Conservation (phyloP, 1,140 invertebrate species). For the Bombus soroeensis region DNA sequence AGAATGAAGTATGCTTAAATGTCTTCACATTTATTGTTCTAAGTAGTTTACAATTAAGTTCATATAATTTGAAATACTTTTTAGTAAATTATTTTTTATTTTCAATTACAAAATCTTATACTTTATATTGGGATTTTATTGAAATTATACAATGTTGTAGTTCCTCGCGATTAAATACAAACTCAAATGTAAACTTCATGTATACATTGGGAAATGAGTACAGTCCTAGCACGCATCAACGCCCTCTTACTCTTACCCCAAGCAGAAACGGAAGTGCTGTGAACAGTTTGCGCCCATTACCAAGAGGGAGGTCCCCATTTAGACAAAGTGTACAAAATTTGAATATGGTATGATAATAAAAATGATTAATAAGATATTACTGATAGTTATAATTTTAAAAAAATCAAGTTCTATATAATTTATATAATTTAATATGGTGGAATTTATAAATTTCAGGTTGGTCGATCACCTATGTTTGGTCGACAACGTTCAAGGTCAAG, state of each 20-base stretch:
- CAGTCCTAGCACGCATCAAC: constrained; percentile 58
- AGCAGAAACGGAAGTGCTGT: constrained; percentile 49
- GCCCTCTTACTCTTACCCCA: constrained; percentile 58
- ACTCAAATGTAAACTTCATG: constrained; percentile 74
- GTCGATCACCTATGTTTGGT: constrained; percentile 60
- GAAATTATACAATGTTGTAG: constrained; percentile 66
- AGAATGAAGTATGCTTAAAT: constrained; percentile 77
- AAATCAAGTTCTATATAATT: not conserved
- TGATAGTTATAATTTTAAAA: no score
- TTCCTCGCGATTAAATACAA: constrained; percentile 64
- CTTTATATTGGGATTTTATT: not conserved
- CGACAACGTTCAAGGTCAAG: constrained; percentile 71
- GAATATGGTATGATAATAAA: constrained; percentile 64
- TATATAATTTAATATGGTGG: not conserved
- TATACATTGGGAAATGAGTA: constrained; percentile 71
- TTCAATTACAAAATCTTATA: constrained; percentile 1
- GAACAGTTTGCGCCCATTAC: constrained; percentile 59
- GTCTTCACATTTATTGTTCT: constrained; percentile 6
- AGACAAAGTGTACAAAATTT: constrained; percentile 68
- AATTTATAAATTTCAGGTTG: constrained; percentile 55
- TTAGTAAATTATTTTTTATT: constrained; percentile 4
- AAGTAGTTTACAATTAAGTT: not conserved
- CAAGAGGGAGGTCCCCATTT: constrained; percentile 76
- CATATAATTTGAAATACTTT: not conserved
- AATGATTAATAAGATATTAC: not conserved